Evolutionary conservation across 2,888 invertebrate species (phyloP).

Genomic region (Campoletis raptor): DNA sequence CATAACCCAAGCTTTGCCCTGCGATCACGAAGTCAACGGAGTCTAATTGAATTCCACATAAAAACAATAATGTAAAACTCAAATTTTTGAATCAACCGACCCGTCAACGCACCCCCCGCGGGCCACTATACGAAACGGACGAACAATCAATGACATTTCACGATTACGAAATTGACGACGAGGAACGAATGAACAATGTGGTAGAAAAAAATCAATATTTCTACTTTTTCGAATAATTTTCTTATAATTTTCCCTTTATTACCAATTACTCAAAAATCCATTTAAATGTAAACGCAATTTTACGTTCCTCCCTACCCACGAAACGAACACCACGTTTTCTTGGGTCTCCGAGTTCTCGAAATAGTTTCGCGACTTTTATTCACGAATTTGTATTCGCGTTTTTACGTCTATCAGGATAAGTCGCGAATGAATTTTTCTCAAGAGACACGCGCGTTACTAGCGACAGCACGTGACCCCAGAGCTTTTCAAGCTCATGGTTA

Average conservation of each 20-base stretch:
- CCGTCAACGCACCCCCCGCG: not conserved
- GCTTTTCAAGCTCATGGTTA: slow-evolving; percentile 22
- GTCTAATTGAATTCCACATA: slow-evolving; percentile 67
- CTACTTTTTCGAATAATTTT: not conserved
- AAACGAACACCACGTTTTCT: slow-evolving; percentile 77
- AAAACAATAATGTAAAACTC: slow-evolving; percentile 65
- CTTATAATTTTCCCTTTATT: not conserved
- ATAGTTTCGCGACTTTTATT: slow-evolving; percentile 78
- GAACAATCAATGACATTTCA: not conserved
- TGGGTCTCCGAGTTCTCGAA: slow-evolving; percentile 77
- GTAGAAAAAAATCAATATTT: not conserved
- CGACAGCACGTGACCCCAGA: slow-evolving; percentile 42
- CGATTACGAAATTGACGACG: not conserved
- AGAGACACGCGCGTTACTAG: slow-evolving; percentile 42
- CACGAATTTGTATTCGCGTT: slow-evolving; percentile 55
- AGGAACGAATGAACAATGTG: not conserved
- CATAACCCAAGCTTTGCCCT: slow-evolving; percentile 99
- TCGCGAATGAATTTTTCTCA: slow-evolving; percentile 54
- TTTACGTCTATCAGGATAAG: slow-evolving; percentile 36
- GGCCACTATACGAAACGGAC: not conserved
- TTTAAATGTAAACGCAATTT: slow-evolving; percentile 56
- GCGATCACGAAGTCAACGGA: slow-evolving; percentile 73
- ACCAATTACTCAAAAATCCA: not conserved
- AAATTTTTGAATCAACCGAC: slow-evolving; percentile 50
- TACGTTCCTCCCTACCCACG: not conserved